Evolutionary conservation across 1,140 invertebrate genomes (phyloP), one percentile per base, ranked within the genome.

Genomic region (Papilio helenus): DNA sequence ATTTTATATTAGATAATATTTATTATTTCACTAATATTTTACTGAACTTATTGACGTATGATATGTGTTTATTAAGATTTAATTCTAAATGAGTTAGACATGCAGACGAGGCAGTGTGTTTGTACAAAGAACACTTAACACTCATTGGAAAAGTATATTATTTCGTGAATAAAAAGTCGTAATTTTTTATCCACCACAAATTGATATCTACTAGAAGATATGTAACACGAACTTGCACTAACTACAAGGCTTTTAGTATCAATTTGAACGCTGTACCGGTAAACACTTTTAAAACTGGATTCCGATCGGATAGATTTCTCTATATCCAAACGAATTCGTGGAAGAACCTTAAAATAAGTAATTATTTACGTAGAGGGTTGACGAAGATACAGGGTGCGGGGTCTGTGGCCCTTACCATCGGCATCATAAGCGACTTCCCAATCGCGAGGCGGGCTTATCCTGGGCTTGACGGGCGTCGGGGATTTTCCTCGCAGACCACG

Each of bases 371-470:
- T 61, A 83, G 81, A 85, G 87, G 88, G 85, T 86, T 89, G 89
- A 90, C 88, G 90, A 90, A 93, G 89, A 90, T 82, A 88, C 85
- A 90, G 87, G 84, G 82, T 84, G 79, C 80, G 82, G 82, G 80
- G 79, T 89, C 90, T 92, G 89, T 86, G 88, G 90, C 89, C 92
- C 95, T 95, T 96, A 96, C 96, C 96, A 92, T 96, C 96, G 93
- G 96, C 95, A 94, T 97, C 96, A 93, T 95, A 97, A 83, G 96
- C 96, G 85, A 96, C 95, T 93, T 96, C 96, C 85, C 94, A 95
- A 85, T 96, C 95, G 80, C 96, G 95, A 79, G 96, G 96, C 82
- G 94, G 96, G 90, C 95, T 96, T 88, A 95, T 95, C 89, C 96
- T 95, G 83, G 95, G 94, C 95, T 96, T 97, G 88, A 96, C 96